Conservation (phyloP, 1,140 invertebrate genomes). For the Littorina saxatilis region DNA sequence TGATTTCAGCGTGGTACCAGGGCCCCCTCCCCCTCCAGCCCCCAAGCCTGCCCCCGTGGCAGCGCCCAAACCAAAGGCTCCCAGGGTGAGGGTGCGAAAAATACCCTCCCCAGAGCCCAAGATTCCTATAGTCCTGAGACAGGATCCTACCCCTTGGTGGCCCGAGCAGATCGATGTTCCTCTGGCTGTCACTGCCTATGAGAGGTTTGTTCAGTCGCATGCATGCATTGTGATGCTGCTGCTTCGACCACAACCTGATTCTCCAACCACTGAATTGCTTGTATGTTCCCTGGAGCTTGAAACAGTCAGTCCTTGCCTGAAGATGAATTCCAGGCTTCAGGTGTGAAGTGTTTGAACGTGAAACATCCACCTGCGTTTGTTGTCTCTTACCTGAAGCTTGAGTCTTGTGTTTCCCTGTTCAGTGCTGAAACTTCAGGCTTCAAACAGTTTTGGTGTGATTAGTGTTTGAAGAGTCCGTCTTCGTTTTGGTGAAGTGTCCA, state of each 20-base stretch:
- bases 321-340: no score
- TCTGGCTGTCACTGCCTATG: constrained; percentile 37
- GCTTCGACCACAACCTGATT: neutral
- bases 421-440: no score
- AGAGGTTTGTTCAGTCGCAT: constrained; percentile 38
- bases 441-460: no score
- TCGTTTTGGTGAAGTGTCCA: no score
- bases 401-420: no score
- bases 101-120: constrained; percentile 39
- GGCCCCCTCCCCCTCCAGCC: neutral
- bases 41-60: constrained; percentile 24
- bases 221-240: neutral
- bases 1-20: no score
- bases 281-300: no score
- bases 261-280: neutral
- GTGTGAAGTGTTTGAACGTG: no score
- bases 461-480: no score
- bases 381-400: no score
- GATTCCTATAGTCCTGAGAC: constrained; percentile 50
- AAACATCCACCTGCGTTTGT: no score
- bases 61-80: constrained; percentile 44
- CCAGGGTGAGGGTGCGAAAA: constrained; percentile 49
- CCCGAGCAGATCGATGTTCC: constrained; percentile 60
- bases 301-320: no score
- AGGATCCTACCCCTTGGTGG: constrained; percentile 46